These are phyloP conservation scores for Xanthia icteritia DNA, from an alignment of 2,888 invertebrate species.

Conservation along the genomic window DNA sequence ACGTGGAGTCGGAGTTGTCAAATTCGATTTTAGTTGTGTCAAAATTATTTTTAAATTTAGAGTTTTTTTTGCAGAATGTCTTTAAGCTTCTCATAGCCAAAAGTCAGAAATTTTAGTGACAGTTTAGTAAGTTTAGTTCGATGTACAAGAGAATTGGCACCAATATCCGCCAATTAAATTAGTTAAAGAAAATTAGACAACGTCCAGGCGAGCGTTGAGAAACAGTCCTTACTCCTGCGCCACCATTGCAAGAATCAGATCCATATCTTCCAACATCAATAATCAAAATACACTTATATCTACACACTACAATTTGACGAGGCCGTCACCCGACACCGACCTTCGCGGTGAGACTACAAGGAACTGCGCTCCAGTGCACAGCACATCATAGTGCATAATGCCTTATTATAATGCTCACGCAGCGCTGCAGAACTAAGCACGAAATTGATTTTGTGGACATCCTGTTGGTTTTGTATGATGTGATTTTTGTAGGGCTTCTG, in stretches of 20 bases:
- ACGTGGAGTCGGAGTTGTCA: too few relatives aligned
- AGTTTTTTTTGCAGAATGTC: too few relatives aligned
- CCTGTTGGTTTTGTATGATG: constrained; percentile 20
- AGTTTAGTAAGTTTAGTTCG: too few relatives aligned
- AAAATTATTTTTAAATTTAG: too few relatives aligned
- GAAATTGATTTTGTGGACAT: constrained; percentile 35
- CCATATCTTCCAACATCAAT: not conserved
- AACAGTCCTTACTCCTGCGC: too few relatives aligned
- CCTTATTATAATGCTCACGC: constrained; percentile 21
- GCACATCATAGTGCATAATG: constrained; percentile 17
- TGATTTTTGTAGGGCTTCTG: not conserved
- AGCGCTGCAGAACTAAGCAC: constrained; percentile 19
- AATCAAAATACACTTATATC: not conserved
- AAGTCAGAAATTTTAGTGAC: too few relatives aligned
- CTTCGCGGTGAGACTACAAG: constrained; percentile 52
- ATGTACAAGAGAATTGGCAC: too few relatives aligned
- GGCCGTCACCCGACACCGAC: constrained; percentile 50
- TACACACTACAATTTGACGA: not conserved
- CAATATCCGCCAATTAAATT: not conserved
- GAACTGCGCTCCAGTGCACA: constrained; percentile 55
- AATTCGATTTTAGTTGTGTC: too few relatives aligned
- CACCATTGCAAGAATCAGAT: too few relatives aligned
- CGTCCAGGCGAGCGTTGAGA: not conserved
- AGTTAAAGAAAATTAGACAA: not conserved
- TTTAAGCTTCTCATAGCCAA: too few relatives aligned